Evolutionary conservation across 2,113 vertebrate species (phyloP), one percentile per base, ranked within the genome.

Genomic region (Nibea coibor): DNA sequence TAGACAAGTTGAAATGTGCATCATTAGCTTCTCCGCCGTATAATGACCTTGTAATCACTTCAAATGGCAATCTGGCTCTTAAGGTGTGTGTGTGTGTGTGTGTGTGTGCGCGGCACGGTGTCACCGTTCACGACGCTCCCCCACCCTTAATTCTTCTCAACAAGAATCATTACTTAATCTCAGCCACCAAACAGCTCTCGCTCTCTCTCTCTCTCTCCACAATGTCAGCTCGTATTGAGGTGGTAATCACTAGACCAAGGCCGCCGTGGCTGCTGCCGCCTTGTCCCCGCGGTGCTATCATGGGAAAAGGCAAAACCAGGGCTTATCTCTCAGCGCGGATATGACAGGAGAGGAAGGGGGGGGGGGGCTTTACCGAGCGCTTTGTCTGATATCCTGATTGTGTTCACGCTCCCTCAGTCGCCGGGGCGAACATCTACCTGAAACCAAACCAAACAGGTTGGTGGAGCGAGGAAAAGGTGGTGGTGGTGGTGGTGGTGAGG

Each of bases 31-130:
- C 84, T n/a, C 85, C 59, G 54, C 90, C 73, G 80, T 72, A 87
- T 93, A 87, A 93, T 72, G 89, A 91, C 89, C 91, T 89, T 88
- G 91, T 92, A 95, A 94, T 94, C 93, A 93, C 91, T 93, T 91
- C 75, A 92, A 81, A 92, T 65, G 88, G 77, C 61, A 48, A 81
- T 83, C 53, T 43, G 54, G 87, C 84, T 87, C 82, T 88, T 72
- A 84, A 91, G 90, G 88, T 91, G 89, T 90, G 84, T 50, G 24
- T 26, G 24, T 2, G 24, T 90, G 84, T 50, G 88, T 91, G 89
- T 90, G 84, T 50, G 24, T 26, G 24, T 2, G 24, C 1, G 84
- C 42, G 78, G 50, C 62, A 14, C 48, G 6, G 70, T 80, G 43
- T 42, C 74, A 59, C 80, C 31, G 11, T 61, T 57, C 74, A 28